Evolutionary conservation across 2,113 vertebrate species (phyloP), one percentile per base, ranked within the genome.

Genomic region (Mixornis gularis): DNA sequence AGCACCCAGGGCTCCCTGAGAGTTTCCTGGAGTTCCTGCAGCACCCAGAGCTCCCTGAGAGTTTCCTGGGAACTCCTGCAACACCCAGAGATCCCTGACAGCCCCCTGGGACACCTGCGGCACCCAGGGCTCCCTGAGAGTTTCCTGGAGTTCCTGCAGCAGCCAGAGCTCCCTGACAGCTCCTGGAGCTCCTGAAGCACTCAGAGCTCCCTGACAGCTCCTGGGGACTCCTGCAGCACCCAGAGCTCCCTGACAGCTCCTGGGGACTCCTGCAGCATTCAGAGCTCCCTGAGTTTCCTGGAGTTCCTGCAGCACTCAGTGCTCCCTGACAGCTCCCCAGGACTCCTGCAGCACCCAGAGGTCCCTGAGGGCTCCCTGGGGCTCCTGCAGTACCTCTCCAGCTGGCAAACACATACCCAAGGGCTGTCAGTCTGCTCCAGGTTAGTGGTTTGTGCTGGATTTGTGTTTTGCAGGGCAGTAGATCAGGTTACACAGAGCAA

Each of bases 41-140:
- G 64, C 48, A 29, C n/a, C 22, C 11, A 30, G 20, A 5, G 13
- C 62, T 55, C 20, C 36, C 46, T 40, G 12, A 55, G 3, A n/a
- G 52, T 1, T 24, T 5, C 24, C 21, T 3, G 2, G 6, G n/a
- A 18, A 7, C 6, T 12, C 11, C 52, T 17, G 19, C 56, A 13
- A 4, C 26, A 3, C 30, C 43, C 13, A 29, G 24, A 7, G 16
- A 60, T 53, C 24, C 30, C 43, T 66, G 32, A 25, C 41, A 43
- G 41, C 41, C 16, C 41, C 41, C n/a, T n/a, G n/a, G n/a, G n/a
- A n/a, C n/a, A n/a, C 12, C 51, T 14, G 26, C 53, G 12, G 4
- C 27, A 3, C 38, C 52, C 16, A 27, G 22, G 17, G 12, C 63
- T 17, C 8, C 14, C 68, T 70, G 19, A 30, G 1, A 29, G 13